Base-by-base conservation (phyloP, 1,140 invertebrate species). In the Brachionus manjavacas region DNA sequence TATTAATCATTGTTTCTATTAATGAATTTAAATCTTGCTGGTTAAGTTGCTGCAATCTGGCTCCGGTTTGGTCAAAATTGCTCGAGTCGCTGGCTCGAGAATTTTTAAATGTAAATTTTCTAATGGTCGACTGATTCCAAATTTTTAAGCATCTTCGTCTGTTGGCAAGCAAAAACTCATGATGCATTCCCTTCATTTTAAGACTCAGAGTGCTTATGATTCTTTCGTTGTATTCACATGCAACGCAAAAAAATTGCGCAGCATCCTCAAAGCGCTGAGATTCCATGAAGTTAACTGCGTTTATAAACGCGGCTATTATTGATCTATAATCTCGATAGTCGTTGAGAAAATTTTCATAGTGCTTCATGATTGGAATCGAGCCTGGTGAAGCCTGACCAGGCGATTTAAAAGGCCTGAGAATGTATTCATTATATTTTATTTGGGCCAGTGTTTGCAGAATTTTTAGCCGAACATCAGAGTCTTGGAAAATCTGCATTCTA, bases 281-380 rank as follows among this genome's bases (percentile, higher is more conserved):
- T 11, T 83, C 60, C 60, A 83, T 31, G 46, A 70, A 72, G 60
- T 41, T 81, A 46, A 60, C 79, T 39, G 79, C 79, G 31, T 68
- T 81, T 49, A 83, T 68, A 39, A 83, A 83, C 23, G 81, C 81
- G 39, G 81, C 81, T 55, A 83, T 83, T 52, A 83, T 60, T 8
- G 81, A 83, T 46, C 81, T 12, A 70, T 55, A 83, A 31, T 83
- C 81, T 7, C 52, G 35, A 41, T 83, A 83, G 35, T 83, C 81
- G 14, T 49, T 83, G 7, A 83, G 31, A 39, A 46, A 68, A 64
- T 70, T 70, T 39, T 83, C 60, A 35, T 68, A 83, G 16, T 46
- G 31, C 49, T 39, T 81, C 16, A 81, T 31, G 28, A 81, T 23
- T 14, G 52, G 25, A 72, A 72, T 49, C 12, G 72, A 11, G 41